Percentiles rank a stretch among this genome's conserved stretches.
phyloP scores from a whole-genome alignment of 2,888 invertebrate genomes.

The Cheilosia vulpina region DNA sequence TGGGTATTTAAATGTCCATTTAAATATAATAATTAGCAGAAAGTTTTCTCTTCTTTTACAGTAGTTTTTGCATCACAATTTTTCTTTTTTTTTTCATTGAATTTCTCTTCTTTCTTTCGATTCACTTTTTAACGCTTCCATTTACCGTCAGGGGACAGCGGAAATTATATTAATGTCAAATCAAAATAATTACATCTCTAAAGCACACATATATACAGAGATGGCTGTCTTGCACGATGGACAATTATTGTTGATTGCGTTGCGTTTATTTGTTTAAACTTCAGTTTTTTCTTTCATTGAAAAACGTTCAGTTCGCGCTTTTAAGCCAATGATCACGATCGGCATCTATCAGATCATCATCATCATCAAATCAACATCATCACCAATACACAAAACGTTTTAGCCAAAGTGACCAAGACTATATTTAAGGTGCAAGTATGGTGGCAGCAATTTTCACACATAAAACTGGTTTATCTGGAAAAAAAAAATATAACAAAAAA shows the following conservation, averaged over 20 bases:
- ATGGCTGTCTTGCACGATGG: background rate
- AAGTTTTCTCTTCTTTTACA: conserved; percentile 40
- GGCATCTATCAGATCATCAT: conserved; percentile 53
- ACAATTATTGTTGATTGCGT: conserved; percentile 16
- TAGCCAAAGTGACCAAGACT: conserved; percentile 54
- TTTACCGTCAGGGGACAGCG: conserved; percentile 11
- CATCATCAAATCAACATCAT: conserved; percentile 65
- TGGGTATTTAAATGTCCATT: background rate
- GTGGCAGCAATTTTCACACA: conserved; percentile 40
- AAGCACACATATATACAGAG: conserved; percentile 42
- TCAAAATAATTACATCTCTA: background rate
- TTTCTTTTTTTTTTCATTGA: conserved; percentile 17
- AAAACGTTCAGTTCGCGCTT: conserved; percentile 29
- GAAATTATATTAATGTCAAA: conserved; percentile 33
- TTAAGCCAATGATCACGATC: conserved; percentile 48
- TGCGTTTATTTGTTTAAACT: background rate
- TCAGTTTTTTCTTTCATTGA: conserved; percentile 6
- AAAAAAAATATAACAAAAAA: conserved; percentile 44
- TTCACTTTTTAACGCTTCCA: conserved; percentile 29
- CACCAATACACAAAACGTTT: conserved; percentile 56
- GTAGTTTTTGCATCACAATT: conserved; percentile 35
- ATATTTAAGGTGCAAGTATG: conserved; percentile 28
- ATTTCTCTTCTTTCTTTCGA: conserved; percentile 24
- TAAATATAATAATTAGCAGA: conserved; percentile 12
- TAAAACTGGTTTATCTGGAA: conserved; percentile 72